These are phyloP conservation scores for Hystrix cristata DNA, from an alignment of 2,113 vertebrate species.

Conservation along the genomic window DNA sequence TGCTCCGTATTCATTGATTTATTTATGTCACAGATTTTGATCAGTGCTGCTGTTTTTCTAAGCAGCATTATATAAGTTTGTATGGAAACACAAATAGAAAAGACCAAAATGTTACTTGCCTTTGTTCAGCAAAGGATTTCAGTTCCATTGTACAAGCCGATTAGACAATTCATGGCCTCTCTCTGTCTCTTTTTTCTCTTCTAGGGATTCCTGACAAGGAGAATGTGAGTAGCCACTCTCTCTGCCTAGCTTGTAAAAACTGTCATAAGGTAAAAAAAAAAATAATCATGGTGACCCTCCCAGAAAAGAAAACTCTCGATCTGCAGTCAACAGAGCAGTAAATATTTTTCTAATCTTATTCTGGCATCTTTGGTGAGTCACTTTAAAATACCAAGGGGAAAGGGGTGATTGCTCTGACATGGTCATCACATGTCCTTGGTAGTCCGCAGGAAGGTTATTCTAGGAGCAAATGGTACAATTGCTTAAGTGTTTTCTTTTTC, in stretches of 20 bases:
- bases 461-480: not conserved
- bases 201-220: slow-evolving; percentile 97
- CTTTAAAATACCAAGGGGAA: slow-evolving; percentile 57
- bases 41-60: slow-evolving; percentile 11
- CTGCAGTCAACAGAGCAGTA: slow-evolving; percentile 54
- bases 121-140: slow-evolving; percentile 54
- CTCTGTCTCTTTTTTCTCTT: slow-evolving; percentile 80
- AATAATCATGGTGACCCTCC: slow-evolving; percentile 48
- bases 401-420: slow-evolving; percentile 44
- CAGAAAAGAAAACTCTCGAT: slow-evolving; percentile 45
- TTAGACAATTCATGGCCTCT: slow-evolving; percentile 67
- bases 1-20: not conserved
- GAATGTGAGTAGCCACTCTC: slow-evolving; percentile 91
- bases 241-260: slow-evolving; percentile 92
- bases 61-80: not conserved
- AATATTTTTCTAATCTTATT: slow-evolving; percentile 75
- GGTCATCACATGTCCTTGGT: not conserved
- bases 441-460: slow-evolving; percentile 37
- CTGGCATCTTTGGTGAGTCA: slow-evolving; percentile 71
- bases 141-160: not conserved
- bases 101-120: not conserved
- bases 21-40: slow-evolving; percentile 23
- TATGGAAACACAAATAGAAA: not conserved
- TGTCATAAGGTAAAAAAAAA: slow-evolving; percentile 92
- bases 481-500: slow-evolving; percentile 24